These are phyloP conservation scores for Aleiodes sp. DNA, from an alignment of 1,140 invertebrate species.

Conservation along the genomic window DNA sequence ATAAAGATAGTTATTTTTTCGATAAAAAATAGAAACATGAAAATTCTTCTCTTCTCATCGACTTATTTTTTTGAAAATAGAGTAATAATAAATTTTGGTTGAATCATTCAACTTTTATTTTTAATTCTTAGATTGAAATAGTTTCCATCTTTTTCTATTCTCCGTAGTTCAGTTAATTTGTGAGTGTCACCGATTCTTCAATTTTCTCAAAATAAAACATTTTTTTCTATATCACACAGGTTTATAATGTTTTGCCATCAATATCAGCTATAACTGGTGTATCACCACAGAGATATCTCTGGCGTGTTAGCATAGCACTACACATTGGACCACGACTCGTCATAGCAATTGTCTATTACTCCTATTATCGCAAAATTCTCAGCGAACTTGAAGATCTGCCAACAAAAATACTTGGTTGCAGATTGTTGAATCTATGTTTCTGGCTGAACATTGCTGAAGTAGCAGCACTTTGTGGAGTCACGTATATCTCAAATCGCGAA, in stretches of 20 bases:
- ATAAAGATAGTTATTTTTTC: no score
- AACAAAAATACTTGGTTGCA: slow-evolving; percentile 59
- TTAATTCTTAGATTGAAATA: no score
- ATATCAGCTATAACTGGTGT: slow-evolving; percentile 92
- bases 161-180: neutral
- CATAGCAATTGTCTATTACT: slow-evolving; percentile 84
- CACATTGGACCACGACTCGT: slow-evolving; percentile 88
- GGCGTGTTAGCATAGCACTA: slow-evolving; percentile 89
- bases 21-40: no score
- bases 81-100: no score
- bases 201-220: slow-evolving; percentile 38
- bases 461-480: slow-evolving; percentile 84
- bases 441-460: slow-evolving; percentile 88
- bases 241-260: slow-evolving; percentile 90
- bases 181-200: slow-evolving; percentile 10
- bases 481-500: slow-evolving; percentile 92
- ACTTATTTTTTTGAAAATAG: no score
- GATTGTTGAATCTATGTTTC: slow-evolving; percentile 80
- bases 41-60: no score
- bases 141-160: slow-evolving; percentile 16
- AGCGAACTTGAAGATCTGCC: slow-evolving; percentile 68
- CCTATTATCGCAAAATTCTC: slow-evolving; percentile 79
- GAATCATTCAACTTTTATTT: no score
- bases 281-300: slow-evolving; percentile 90
- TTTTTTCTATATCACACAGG: no score